These are phyloP conservation scores for Copidosoma aretas DNA, from an alignment of 2,888 invertebrate species.

Conservation along the genomic window DNA sequence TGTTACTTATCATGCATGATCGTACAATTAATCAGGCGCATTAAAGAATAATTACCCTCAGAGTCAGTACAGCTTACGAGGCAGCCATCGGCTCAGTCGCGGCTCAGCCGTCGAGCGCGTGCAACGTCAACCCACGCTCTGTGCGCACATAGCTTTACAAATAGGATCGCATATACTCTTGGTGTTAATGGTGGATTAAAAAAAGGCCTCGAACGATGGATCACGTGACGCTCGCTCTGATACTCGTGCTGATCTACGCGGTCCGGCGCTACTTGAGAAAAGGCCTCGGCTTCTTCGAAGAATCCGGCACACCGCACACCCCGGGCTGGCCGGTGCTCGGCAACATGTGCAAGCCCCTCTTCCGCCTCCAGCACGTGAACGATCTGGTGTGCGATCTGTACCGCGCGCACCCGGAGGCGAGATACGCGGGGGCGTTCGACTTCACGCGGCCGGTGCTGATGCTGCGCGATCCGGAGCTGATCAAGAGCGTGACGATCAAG, in stretches of 20 bases:
- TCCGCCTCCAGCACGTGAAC: conserved; percentile 5
- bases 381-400: conserved; percentile 25
- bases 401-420: conserved; percentile 27
- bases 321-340: conserved; percentile 35
- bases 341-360: conserved; percentile 30
- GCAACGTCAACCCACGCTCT: too few relatives aligned
- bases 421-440: conserved; percentile 36
- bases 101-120: too few relatives aligned
- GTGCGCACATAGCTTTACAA: too few relatives aligned
- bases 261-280: conserved; percentile 14
- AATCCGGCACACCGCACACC: conserved; percentile 24
- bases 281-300: conserved; percentile 19
- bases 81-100: too few relatives aligned
- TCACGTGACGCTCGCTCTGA: background rate
- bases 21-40: too few relatives aligned
- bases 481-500: conserved; percentile 49
- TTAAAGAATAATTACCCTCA: too few relatives aligned
- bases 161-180: too few relatives aligned
- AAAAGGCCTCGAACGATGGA: too few relatives aligned
- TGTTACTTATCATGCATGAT: too few relatives aligned
- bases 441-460: conserved; percentile 46
- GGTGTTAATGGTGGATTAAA: too few relatives aligned
- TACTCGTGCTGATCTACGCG: background rate
- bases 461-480: conserved; percentile 51
- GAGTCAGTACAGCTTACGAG: too few relatives aligned